Conservation (phyloP, 2,797 vertebrate genomes). For the Chaenodraco wilsoni region DNA sequence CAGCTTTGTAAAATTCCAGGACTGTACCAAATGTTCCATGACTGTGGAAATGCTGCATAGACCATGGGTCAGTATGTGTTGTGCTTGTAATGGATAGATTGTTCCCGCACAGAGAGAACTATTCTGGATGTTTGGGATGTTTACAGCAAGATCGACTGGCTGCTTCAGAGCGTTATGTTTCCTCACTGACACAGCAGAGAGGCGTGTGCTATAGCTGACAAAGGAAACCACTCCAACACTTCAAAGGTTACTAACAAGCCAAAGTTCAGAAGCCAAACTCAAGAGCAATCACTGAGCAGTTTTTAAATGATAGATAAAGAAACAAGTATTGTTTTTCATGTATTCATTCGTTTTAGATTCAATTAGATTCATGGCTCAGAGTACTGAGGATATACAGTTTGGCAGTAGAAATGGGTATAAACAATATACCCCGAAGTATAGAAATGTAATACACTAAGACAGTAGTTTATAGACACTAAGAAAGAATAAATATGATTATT, state of each 20-base stretch:
- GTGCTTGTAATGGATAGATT: conserved; percentile 3
- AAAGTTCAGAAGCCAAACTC: conserved; percentile 47
- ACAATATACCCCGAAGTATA: too few relatives aligned
- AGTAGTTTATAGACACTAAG: too few relatives aligned
- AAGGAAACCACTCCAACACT: conserved; percentile 65
- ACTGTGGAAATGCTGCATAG: conserved; percentile 22
- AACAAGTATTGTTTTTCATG: neutral
- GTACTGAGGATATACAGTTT: too few relatives aligned
- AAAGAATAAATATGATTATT: too few relatives aligned
- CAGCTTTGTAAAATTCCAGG: conserved; percentile 21
- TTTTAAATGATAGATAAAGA: too few relatives aligned
- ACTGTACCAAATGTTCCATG: conserved; percentile 31
- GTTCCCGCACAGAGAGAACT: neutral
- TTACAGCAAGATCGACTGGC: conserved; percentile 38
- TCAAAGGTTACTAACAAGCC: conserved; percentile 63
- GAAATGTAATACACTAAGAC: too few relatives aligned
- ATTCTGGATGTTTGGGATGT: conserved; percentile 30
- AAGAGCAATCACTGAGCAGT: neutral
- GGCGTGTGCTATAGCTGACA: conserved; percentile 27
- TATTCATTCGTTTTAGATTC: neutral
- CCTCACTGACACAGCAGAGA: conserved; percentile 49
- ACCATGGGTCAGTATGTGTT: conserved; percentile 32
- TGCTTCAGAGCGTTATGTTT: conserved; percentile 34
- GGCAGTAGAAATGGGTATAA: too few relatives aligned
- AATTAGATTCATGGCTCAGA: too few relatives aligned